Base-by-base conservation (phyloP, 2,888 invertebrate genomes). In the Trichacis sp. region DNA sequence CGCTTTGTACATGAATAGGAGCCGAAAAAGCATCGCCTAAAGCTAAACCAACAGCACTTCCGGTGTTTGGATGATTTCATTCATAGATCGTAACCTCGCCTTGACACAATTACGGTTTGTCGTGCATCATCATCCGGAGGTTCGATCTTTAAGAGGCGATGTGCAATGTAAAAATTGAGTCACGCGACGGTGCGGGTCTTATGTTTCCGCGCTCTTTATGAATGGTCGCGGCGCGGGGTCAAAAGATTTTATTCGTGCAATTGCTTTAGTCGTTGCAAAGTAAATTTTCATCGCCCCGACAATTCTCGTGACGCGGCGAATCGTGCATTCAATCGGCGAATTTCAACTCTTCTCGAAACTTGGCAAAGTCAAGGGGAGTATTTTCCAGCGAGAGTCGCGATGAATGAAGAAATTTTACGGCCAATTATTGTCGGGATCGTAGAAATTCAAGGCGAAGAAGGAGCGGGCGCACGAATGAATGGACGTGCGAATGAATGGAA, bases 381-480 rank as follows among this genome's bases (percentile, higher is more conserved):
- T 56, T 33, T 33, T 48, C 48, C 29, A 47, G 48, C 36, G 50
- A n/a, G n/a, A n/a, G n/a, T n/a, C 24, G 60, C 63, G 65, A 70
- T 42, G 64, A 69, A 70, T 69, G 67, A 56, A 68, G 61, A 49
- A 59, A 46, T 62, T 68, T 64, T 52, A 62, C 55, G 45, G 63
- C 18, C 68, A 70, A 67, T n/a, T n/a, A n/a, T 73, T 71, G 67
- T 51, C 60, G 65, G 40, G 63, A 69, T 62, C 64, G 64, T 62
- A 58, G 67, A 56, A 65, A 58, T 40, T 56, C 57, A 45, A 42
- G 19, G 30, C 38, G 15, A 30, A 52, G 33, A 60, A 70, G 50
- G 62, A 51, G 51, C 18, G 30, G 45, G 57, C 33, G n/a, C n/a
- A n/a, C n/a, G 50, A 58, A 61, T 59, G 64, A 55, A 56, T 36